Evolutionary conservation across 2,888 invertebrate species (phyloP).

Genomic region (Epinotia nisella): DNA sequence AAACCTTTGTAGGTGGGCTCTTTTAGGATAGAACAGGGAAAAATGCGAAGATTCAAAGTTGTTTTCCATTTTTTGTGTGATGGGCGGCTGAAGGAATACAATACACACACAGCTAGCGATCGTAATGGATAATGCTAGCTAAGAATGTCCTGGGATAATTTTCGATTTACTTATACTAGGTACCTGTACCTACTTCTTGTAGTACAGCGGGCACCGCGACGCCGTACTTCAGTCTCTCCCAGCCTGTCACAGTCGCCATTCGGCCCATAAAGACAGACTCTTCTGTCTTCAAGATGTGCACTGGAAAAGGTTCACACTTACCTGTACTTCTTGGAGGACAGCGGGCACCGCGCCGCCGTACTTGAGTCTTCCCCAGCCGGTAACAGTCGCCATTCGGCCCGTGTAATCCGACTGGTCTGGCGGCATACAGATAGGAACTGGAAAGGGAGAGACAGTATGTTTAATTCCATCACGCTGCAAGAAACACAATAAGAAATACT

Average conservation of each 20-base stretch:
- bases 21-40: too few species aligned
- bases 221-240: conserved; percentile 96
- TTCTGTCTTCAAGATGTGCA: conserved; percentile 94
- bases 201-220: conserved; percentile 95
- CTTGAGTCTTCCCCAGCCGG: conserved; percentile 96
- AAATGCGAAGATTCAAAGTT: too few species aligned
- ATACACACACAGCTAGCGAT: too few species aligned
- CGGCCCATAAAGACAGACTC: conserved; percentile 92
- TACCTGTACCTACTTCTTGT: conserved; percentile 88
- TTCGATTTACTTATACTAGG: too few species aligned
- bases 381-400: conserved; percentile 94
- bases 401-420: conserved; percentile 91
- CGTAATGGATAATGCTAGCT: too few species aligned
- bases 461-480: not conserved
- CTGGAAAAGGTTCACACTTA: conserved; percentile 63
- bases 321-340: conserved; percentile 94
- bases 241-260: conserved; percentile 95
- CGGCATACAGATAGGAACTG: conserved; percentile 96
- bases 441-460: conserved; percentile 47
- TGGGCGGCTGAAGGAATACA: too few species aligned
- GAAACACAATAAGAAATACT: too few species aligned
- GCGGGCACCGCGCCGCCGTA: conserved; percentile 96
- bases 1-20: too few species aligned
- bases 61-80: too few species aligned
- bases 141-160: too few species aligned